These are phyloP conservation scores for Eidolon dupreanum DNA, from an alignment of 2,797 vertebrate species.

Conservation along the genomic window DNA sequence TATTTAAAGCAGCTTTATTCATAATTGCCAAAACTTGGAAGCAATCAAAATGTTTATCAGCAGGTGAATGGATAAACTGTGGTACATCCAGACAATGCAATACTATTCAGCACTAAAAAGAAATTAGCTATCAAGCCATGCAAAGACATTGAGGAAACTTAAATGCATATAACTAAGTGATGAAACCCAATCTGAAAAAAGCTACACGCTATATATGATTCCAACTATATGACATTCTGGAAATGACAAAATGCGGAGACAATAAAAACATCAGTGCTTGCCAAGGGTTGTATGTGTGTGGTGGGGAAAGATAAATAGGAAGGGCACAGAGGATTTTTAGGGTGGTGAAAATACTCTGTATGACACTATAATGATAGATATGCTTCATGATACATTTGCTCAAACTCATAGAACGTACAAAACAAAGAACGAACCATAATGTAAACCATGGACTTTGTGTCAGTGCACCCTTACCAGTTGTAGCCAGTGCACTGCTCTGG, in stretches of 20 bases:
- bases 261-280: background rate
- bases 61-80: background rate
- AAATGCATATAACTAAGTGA: background rate
- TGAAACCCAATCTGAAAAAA: background rate
- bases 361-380: too few species aligned
- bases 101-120: background rate
- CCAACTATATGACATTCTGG: background rate
- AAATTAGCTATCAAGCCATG: background rate
- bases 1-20: background rate
- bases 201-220: background rate
- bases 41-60: background rate
- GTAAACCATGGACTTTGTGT: background rate
- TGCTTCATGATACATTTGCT: background rate
- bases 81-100: background rate
- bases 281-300: background rate
- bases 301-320: background rate
- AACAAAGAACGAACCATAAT: background rate
- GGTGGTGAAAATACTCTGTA: background rate
- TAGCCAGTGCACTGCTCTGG: background rate
- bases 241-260: background rate
- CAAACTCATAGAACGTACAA: background rate
- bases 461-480: accelerated
- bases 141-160: background rate
- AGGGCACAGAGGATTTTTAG: background rate
- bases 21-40: background rate